Percentiles rank a stretch among this genome's conserved stretches.
phyloP scores from a whole-genome alignment of 2,797 vertebrate genomes.

The Phrynocephalus guinanensis region DNA sequence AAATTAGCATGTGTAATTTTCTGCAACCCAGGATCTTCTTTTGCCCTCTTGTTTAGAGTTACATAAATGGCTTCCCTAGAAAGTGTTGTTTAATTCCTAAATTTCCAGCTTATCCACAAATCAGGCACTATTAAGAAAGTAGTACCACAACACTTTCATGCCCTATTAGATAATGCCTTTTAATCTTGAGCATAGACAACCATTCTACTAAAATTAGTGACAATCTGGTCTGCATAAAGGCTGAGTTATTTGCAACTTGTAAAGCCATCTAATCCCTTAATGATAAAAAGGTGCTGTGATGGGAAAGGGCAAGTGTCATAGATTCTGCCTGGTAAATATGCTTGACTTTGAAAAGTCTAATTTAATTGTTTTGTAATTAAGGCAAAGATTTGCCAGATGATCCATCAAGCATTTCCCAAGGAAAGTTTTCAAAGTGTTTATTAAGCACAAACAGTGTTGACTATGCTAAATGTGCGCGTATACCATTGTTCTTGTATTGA shows the following conservation, averaged over 20 bases:
- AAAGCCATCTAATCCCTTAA: not conserved
- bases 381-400: constrained; percentile 2
- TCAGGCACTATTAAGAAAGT: not conserved
- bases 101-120: constrained; percentile 4
- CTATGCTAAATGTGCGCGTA: not conserved
- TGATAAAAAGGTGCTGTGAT: not conserved
- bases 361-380: constrained; percentile 13
- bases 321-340: not conserved
- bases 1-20: too few relatives aligned
- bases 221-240: not conserved
- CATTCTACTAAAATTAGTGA: not conserved
- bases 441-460: not conserved
- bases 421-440: constrained; percentile 7
- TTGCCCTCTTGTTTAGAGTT: too few relatives aligned
- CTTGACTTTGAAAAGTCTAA: not conserved
- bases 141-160: not conserved
- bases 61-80: not conserved
- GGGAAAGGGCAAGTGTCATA: not conserved
- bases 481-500: not conserved
- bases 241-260: not conserved
- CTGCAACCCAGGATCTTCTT: too few relatives aligned
- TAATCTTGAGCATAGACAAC: not conserved
- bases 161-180: not conserved
- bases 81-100: not conserved
- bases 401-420: constrained; percentile 23